Evolutionary conservation across 2,113 vertebrate species (phyloP), one percentile per base, ranked within the genome.

Genomic region (Muntiacus muntjak): DNA sequence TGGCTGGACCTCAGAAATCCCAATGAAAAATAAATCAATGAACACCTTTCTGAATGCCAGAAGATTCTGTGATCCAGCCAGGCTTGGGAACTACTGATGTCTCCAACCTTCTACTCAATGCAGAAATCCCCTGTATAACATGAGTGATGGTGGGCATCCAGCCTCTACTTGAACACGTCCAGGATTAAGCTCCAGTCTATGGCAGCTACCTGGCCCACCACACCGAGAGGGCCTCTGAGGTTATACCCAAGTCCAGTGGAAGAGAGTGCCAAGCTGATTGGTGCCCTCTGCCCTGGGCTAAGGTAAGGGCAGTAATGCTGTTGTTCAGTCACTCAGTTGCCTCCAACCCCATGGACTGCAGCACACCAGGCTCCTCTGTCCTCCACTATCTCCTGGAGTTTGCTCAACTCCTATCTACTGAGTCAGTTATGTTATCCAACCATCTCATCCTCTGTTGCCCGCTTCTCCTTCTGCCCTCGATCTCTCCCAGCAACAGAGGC

Each of bases 11-110:
- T 93, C 33, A 47, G n/a, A 36, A 45, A 90, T 84, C 52, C 71
- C 91, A 43, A n/a, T 89, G 40, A 92, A 97, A 94, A 92, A 30
- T 83, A 64, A 87, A 84, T 19, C 85, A 78, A n/a, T 23, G 28
- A 90, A 57, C 13, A 79, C 5, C 16, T 79, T 85, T 93, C 62
- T 54, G 45, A 81, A 88, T 50, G 71, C 4, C 1, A 4, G 57
- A 83, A 60, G 79, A 26, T 64, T 43, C n/a, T 30, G 15, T 89
- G 74, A 16, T 43, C 54, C 8, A 30, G 6, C 10, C 30, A 5
- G 33, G 33, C 14, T 55, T 84, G 25, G n/a, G 2, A 92, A 95
- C 13, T 47, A 90, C 2, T 71, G 23, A 13, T 33, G 71, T 12
- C 9, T 28, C n/a, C 13, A 81, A 13, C 52, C 17, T 28, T 89